Conservation (phyloP, 2,888 invertebrate genomes). For the Noctua janthe region DNA sequence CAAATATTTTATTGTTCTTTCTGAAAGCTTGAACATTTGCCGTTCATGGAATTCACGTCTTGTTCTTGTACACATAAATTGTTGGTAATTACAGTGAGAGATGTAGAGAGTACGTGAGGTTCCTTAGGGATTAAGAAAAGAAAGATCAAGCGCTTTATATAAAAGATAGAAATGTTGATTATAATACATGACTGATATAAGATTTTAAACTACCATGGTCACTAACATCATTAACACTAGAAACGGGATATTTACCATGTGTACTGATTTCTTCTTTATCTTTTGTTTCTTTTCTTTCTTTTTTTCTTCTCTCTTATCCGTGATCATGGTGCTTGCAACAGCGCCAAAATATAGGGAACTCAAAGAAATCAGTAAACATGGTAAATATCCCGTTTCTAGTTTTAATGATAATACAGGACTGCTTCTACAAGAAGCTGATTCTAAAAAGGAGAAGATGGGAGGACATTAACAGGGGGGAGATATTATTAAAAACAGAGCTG, state of each 20-base stretch:
- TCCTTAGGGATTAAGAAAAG: slow-evolving; percentile 14
- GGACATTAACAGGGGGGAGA: not conserved
- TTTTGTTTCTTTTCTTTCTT: no score
- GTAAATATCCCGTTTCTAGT: no score
- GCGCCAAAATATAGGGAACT: no score
- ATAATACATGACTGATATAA: not conserved
- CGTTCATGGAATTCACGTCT: slow-evolving; percentile 40
- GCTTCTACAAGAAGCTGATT: not conserved
- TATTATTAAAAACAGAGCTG: not conserved
- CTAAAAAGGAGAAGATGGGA: not conserved
- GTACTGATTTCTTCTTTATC: no score
- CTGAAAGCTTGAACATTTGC: slow-evolving; percentile 54
- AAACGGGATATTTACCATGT: no score
- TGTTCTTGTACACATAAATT: slow-evolving; percentile 44
- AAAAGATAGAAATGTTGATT: not conserved
- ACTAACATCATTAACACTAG: no score
- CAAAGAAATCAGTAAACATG: no score
- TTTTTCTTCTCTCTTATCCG: no score
- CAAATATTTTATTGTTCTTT: slow-evolving; percentile 57
- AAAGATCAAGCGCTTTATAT: slow-evolving; percentile 4
- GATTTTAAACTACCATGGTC: no score
- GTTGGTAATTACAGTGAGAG: slow-evolving; percentile 33
- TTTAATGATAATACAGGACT: not conserved
- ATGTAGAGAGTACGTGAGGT: not conserved
- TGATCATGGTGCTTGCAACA: no score